phyloP scores from a whole-genome alignment of 2,797 vertebrate genomes.

The Anabas testudineus region DNA sequence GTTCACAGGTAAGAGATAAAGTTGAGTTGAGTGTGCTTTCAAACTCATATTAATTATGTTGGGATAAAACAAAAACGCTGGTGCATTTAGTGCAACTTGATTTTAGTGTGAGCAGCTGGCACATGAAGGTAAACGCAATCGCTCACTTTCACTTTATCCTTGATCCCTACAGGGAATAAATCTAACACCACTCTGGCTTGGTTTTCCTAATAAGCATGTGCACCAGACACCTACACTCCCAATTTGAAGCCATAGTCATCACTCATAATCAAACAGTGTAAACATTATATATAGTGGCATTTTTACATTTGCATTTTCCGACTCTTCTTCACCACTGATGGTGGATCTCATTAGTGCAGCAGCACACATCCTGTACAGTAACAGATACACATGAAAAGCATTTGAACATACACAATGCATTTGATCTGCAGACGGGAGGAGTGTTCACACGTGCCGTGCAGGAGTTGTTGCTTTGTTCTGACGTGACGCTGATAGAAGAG shows the following conservation, averaged over 20 bases:
- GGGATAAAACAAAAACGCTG: no score
- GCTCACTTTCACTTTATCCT: no score
- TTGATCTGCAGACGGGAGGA: constrained; percentile 4
- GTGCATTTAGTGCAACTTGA: no score
- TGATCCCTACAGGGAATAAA: background rate
- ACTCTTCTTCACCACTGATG: background rate
- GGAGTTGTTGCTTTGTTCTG: no score
- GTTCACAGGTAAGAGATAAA: no score
- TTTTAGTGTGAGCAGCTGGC: no score
- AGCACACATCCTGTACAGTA: background rate
- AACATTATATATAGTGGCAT: no score
- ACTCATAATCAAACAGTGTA: no score
- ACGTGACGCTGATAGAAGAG: background rate
- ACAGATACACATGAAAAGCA: background rate
- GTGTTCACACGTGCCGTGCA: background rate
- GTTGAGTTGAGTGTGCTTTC: no score
- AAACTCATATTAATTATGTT: no score
- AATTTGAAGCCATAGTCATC: background rate
- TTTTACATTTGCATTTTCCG: background rate
- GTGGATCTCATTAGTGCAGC: constrained; percentile 25
- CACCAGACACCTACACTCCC: background rate
- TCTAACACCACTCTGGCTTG: background rate
- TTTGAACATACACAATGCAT: background rate
- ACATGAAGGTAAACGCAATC: no score
- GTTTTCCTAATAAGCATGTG: background rate